Base-by-base conservation (phyloP, 2,888 invertebrate species). In the Sphinx pinastri region DNA sequence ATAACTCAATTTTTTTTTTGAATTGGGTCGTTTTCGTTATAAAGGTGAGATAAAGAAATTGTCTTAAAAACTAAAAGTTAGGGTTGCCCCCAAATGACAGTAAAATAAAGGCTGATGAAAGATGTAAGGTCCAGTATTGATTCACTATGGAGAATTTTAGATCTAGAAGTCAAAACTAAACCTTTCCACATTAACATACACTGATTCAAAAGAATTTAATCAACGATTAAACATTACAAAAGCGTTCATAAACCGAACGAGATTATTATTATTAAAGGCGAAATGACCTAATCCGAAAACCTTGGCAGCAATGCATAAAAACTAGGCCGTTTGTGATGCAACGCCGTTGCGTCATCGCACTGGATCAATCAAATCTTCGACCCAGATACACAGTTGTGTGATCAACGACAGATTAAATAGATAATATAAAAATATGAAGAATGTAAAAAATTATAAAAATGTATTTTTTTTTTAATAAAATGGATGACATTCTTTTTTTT, bases 241-340 rank as follows among this genome's bases (percentile, higher is more conserved):
- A 67, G 52, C 69, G 60, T 38, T 57, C 45, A 57, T 68, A 68
- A 68, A 47, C 47, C 47, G 47, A 68, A 25, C 45, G 47, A 68
- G 51, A 69, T 60, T 60, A 69, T 70, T 70, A 58, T 70, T 67
- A 67, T 70, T 70, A 70, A 59, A 63, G 63, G 49, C 68, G 59
- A 67, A 55, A 63, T 82, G 84, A 86, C 83, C 82, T 84, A 83
- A 86, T 83, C 86, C 79, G 14, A 67, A 81, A 83, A 84, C 86
- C 87, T 86, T 86, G 85, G 80, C 77, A 77, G 81, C 77, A 78
- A 77, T 79, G 77, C 75, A 79, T 77, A 81, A 80, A 81, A 80
- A 80, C 80, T 77, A 77, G 79, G 77, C 70, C 79, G 74, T 38
- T 47, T 71, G 63, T 83, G 78, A 82, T 79, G 84, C 78, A 83